Conservation (phyloP, 2,888 invertebrate genomes). For the Drosophila mimetica region DNA sequence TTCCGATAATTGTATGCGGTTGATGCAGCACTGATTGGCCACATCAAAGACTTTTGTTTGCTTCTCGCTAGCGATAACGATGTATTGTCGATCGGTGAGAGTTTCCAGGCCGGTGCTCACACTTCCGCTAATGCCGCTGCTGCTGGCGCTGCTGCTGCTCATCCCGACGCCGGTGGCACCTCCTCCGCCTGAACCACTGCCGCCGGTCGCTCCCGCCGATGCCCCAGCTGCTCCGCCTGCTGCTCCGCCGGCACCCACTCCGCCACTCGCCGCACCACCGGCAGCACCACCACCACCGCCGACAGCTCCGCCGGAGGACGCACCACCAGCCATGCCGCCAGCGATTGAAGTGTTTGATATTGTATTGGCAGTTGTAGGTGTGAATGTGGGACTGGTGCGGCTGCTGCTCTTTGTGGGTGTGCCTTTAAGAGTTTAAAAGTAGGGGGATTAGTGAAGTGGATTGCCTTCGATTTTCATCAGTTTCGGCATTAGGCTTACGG, state of each 20-base stretch:
- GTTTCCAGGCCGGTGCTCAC: slow-evolving; percentile 83
- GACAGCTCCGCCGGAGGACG: slow-evolving; percentile 12
- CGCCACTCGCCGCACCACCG: slow-evolving; percentile 14
- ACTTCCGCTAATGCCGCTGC: slow-evolving; percentile 82
- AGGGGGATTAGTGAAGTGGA: background rate
- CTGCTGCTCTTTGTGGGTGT: slow-evolving; percentile 89
- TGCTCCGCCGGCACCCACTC: slow-evolving; percentile 15
- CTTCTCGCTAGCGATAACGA: slow-evolving; percentile 96
- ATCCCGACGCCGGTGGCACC: slow-evolving; percentile 36
- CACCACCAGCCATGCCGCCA: slow-evolving; percentile 47
- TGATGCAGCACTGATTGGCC: slow-evolving; percentile 97
- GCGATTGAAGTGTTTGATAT: slow-evolving; percentile 79
- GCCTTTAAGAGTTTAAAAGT: slow-evolving; percentile 78
- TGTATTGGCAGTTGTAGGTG: slow-evolving; percentile 84
- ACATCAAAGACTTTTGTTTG: slow-evolving; percentile 96
- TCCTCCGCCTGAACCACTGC: slow-evolving; percentile 38
- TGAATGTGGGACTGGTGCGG: slow-evolving; percentile 91
- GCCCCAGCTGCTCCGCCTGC: slow-evolving; percentile 14
- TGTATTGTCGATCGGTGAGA: slow-evolving; percentile 94
- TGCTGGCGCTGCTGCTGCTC: slow-evolving; percentile 73
- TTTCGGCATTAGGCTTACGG: too few relatives aligned
- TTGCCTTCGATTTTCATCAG: too few relatives aligned
- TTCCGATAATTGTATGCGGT: slow-evolving; percentile 96
- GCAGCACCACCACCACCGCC: slow-evolving; percentile 14
- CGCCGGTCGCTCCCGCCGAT: slow-evolving; percentile 20